Conservation (phyloP, 2,888 invertebrate species). For the Tetragonisca angustula region DNA sequence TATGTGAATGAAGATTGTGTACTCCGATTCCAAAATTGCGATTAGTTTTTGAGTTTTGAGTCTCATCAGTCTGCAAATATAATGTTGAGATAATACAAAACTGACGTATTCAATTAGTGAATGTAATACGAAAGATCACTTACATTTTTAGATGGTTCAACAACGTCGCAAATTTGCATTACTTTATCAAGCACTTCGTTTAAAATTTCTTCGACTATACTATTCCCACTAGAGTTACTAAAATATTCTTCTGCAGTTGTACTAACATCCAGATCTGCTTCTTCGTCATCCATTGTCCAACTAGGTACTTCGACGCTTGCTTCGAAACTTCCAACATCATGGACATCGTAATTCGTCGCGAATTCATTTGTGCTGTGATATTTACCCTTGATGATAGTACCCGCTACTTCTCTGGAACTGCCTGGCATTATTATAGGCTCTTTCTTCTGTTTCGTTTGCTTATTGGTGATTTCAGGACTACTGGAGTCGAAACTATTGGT, state of each 20-base stretch:
- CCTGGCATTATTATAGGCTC: slow-evolving; percentile 75
- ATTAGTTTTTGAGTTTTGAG: slow-evolving; percentile 74
- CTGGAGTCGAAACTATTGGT: slow-evolving; percentile 82
- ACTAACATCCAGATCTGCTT: slow-evolving; percentile 85
- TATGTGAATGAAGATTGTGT: slow-evolving; percentile 92
- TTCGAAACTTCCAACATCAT: slow-evolving; percentile 83
- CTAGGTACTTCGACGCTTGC: slow-evolving; percentile 84
- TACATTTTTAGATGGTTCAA: slow-evolving; percentile 75
- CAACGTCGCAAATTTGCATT: slow-evolving; percentile 76
- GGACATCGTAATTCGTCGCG: slow-evolving; percentile 76
- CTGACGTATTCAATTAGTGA: not conserved
- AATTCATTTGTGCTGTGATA: slow-evolving; percentile 82
- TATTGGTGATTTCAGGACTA: slow-evolving; percentile 77
- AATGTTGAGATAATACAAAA: not conserved
- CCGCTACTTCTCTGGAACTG: slow-evolving; percentile 79
- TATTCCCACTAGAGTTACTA: slow-evolving; percentile 83
- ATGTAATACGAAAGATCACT: slow-evolving; percentile 31
- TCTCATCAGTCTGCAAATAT: slow-evolving; percentile 75
- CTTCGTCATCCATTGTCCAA: slow-evolving; percentile 85
- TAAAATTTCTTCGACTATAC: slow-evolving; percentile 86
- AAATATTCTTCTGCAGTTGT: slow-evolving; percentile 89
- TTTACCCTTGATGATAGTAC: slow-evolving; percentile 80
- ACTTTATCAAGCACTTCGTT: slow-evolving; percentile 87
- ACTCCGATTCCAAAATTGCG: slow-evolving; percentile 84
- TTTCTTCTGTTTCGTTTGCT: slow-evolving; percentile 72